Evolutionary conservation across 2,113 vertebrate genomes (phyloP).

Genomic region (Dasyurus viverrinus): DNA sequence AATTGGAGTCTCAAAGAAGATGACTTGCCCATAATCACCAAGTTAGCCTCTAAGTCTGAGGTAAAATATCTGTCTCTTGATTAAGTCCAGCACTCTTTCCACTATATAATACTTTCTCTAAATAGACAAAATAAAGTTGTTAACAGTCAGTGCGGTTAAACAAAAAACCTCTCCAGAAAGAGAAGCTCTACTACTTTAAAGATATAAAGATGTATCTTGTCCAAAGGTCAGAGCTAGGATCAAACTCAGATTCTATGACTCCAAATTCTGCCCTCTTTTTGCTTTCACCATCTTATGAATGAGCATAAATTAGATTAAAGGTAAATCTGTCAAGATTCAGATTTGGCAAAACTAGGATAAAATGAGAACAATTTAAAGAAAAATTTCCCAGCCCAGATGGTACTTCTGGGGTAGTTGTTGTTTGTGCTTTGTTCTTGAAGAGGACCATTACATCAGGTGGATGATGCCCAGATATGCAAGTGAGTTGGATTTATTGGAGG

Average conservation of each 20-base stretch:
- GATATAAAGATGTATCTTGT: neutral
- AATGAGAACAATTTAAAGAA: neutral
- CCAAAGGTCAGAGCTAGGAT: neutral
- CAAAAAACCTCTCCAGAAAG: neutral
- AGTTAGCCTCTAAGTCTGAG: neutral
- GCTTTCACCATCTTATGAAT: neutral
- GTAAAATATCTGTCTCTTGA: constrained; percentile 18
- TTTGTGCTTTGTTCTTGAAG: too few relatives aligned
- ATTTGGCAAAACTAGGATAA: neutral
- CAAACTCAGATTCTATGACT: neutral
- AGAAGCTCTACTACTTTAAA: neutral
- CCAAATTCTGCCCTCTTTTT: neutral
- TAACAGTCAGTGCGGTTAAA: neutral
- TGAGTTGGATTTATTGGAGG: too few relatives aligned
- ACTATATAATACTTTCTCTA: neutral
- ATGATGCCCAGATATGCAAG: too few relatives aligned
- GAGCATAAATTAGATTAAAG: neutral
- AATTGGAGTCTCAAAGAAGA: neutral
- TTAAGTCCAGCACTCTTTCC: neutral
- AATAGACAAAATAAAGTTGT: neutral
- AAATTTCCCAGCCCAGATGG: neutral
- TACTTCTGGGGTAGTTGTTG: neutral
- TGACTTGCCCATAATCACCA: neutral
- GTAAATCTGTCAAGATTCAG: neutral
- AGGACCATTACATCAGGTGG: too few relatives aligned